phyloP scores from a whole-genome alignment of 2,888 invertebrate species.

The Drosophila multiciliata region DNA sequence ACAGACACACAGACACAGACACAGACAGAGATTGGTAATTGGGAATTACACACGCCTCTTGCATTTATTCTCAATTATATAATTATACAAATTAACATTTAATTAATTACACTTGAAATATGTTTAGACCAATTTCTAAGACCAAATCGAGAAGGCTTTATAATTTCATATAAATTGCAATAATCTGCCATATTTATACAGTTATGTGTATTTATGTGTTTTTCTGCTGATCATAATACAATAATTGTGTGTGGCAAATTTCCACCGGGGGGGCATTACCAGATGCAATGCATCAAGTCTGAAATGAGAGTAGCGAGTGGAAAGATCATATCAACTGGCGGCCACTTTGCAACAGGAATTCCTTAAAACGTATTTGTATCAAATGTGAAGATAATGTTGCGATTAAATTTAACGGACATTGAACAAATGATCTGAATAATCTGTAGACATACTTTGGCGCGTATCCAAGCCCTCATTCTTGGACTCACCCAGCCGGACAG shows the following conservation, averaged over 20 bases:
- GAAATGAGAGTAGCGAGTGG: conserved; percentile 19
- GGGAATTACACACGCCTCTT: background rate
- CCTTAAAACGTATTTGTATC: conserved; percentile 28
- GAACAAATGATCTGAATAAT: conserved; percentile 49
- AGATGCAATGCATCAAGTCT: conserved; percentile 25
- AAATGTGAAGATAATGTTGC: conserved; percentile 50
- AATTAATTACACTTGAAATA: background rate
- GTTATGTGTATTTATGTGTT: background rate
- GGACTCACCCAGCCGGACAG: conserved; percentile 9
- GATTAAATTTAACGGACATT: conserved; percentile 55
- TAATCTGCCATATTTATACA: background rate
- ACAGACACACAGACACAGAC: too few relatives aligned
- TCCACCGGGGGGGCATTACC: background rate
- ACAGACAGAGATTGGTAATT: background rate
- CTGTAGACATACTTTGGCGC: conserved; percentile 18
- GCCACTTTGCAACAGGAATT: conserved; percentile 28
- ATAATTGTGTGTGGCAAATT: conserved; percentile 4
- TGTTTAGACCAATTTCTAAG: too few relatives aligned
- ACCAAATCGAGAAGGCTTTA: background rate
- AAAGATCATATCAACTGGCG: conserved; percentile 25
- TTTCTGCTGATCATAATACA: conserved; percentile 11
- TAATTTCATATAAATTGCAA: background rate
- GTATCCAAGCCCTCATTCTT: conserved; percentile 5
- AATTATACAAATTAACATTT: background rate
- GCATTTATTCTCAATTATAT: background rate